Evolutionary conservation across 2,113 vertebrate species (phyloP).

Genomic region (Thunnus maccoyii): DNA sequence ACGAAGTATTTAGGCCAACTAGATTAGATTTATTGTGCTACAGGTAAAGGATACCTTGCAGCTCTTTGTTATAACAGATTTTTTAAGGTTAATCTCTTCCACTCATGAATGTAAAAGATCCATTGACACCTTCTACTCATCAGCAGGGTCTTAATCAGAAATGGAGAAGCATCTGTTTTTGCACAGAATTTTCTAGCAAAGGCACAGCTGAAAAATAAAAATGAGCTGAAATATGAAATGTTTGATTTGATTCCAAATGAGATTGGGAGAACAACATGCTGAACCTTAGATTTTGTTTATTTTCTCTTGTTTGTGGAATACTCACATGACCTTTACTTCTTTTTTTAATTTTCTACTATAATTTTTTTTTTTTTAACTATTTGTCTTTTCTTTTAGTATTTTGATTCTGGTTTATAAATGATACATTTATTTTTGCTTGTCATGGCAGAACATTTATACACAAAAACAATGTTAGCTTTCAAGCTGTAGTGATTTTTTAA

Average conservation of each 20-base stretch:
- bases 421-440: slow-evolving; percentile 4
- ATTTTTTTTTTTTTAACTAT: not conserved
- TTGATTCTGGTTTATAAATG: slow-evolving; percentile 38
- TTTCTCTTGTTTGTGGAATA: not conserved
- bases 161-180: slow-evolving; percentile 4
- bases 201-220: not conserved
- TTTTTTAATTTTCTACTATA: no score
- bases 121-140: not conserved
- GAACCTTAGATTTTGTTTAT: not conserved
- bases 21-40: not conserved
- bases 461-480: no score
- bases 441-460: not conserved
- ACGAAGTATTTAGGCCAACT: slow-evolving; percentile 28
- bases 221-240: no score
- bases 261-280: not conserved
- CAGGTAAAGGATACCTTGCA: not conserved
- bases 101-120: not conserved
- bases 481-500: not conserved
- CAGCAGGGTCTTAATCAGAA: not conserved
- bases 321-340: not conserved
- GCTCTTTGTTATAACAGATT: not conserved
- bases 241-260: not conserved
- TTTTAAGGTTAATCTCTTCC: not conserved
- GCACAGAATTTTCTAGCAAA: not conserved
- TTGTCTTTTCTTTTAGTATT: slow-evolving; percentile 27